Conservation (phyloP, 37 sponge, comb jelly and placozoan species). For the Spongia lamella region DNA sequence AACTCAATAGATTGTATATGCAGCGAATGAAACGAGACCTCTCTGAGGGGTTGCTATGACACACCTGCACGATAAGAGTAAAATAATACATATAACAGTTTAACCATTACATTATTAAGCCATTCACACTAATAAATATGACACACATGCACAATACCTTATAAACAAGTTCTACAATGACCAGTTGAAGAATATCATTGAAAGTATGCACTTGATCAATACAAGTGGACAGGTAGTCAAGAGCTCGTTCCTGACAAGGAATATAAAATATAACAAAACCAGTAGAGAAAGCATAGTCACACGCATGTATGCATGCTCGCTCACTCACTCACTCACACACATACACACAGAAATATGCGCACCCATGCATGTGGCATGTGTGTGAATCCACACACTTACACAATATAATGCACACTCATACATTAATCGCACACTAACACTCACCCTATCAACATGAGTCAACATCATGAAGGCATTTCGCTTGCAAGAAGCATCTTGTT, state of each 20-base stretch:
- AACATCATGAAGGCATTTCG: conserved; percentile 99
- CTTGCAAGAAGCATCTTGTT: conserved; percentile 97
- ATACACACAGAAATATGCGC: too few relatives aligned
- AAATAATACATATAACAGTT: not conserved
- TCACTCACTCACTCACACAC: too few relatives aligned
- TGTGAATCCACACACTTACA: not conserved
- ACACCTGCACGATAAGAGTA: conserved; percentile 60
- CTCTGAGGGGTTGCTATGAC: conserved; percentile 88
- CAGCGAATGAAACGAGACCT: conserved; percentile 92
- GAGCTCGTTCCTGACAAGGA: conserved; percentile 73
- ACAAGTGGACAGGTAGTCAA: conserved; percentile 93
- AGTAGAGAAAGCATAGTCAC: too few relatives aligned
- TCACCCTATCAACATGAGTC: conserved; percentile 91
- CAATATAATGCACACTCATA: conserved; percentile 4
- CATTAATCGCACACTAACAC: not conserved
- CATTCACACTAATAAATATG: not conserved
- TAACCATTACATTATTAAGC: not conserved
- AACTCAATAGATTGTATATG: conserved; percentile 94
- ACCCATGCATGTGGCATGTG: too few relatives aligned
- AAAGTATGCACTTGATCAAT: conserved; percentile 95
- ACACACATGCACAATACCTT: conserved; percentile 65
- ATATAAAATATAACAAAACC: too few relatives aligned
- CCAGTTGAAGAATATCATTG: conserved; percentile 96
- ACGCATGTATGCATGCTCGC: too few relatives aligned
- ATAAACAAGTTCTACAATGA: conserved; percentile 99